Percentiles rank a stretch among this genome's conserved stretches.
Evolutionary conservation across 2,888 invertebrate species (phyloP).

Genomic region (Thereva unica): DNA sequence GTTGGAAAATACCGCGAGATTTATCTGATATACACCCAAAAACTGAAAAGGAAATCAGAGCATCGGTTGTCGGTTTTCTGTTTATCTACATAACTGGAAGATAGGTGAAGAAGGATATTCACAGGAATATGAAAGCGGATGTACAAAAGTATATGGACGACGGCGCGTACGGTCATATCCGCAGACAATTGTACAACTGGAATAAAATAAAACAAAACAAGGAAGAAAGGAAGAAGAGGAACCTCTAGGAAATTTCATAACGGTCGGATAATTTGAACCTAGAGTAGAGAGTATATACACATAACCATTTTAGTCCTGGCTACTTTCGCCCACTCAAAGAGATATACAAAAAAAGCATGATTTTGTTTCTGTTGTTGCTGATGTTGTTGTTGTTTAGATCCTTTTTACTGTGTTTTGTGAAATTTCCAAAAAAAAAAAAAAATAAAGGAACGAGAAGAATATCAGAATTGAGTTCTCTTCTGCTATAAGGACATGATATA

Average conservation of each 20-base stretch:
- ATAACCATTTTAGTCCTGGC: conserved; percentile 27
- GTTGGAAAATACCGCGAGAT: conserved; percentile 37
- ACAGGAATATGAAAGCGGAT: too few relatives aligned
- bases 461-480: not conserved
- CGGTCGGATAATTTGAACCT: conserved; percentile 40
- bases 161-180: conserved; percentile 21
- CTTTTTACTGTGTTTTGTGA: not conserved
- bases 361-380: not conserved
- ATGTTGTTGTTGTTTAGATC: conserved; percentile 5
- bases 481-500: conserved; percentile 1
- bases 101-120: conserved; percentile 20
- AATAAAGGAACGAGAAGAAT: conserved; percentile 16
- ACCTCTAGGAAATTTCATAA: conserved; percentile 36
- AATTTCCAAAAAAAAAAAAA: conserved; percentile 9
- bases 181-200: conserved; percentile 7
- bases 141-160: too few relatives aligned
- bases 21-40: conserved; percentile 29
- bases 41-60: conserved; percentile 18
- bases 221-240: conserved; percentile 17
- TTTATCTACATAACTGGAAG: conserved; percentile 26
- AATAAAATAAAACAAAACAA: conserved; percentile 1
- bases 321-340: conserved; percentile 16
- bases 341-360: conserved; percentile 8
- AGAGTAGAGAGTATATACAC: conserved; percentile 10
- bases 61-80: conserved; percentile 1